Evolutionary conservation across 1,140 invertebrate genomes (phyloP).

Genomic region (Plodia interpunctella): DNA sequence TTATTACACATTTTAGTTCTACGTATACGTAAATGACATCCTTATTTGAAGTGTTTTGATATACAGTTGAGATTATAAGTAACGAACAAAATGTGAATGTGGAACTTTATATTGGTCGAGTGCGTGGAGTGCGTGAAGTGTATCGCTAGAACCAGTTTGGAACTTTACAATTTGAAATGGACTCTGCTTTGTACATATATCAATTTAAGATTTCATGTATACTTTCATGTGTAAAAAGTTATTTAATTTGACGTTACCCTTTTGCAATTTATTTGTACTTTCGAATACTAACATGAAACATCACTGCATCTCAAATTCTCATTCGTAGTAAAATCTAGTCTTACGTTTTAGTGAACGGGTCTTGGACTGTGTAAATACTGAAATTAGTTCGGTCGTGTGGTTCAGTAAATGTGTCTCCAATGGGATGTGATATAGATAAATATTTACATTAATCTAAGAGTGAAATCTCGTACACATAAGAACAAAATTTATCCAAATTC

Average conservation of each 20-base stretch:
- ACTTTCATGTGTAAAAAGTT: conserved; percentile 23
- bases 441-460: conserved; percentile 51
- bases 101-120: no score
- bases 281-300: conserved; percentile 53
- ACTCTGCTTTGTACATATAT: not conserved
- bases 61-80: no score
- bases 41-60: no score
- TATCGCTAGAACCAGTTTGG: no score
- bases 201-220: not conserved
- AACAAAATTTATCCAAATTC: conserved; percentile 31
- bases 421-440: conserved; percentile 64
- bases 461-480: conserved; percentile 59
- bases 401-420: conserved; percentile 56
- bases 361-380: conserved; percentile 61
- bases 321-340: conserved; percentile 74
- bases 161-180: no score
- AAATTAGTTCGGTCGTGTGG: conserved; percentile 20
- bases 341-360: conserved; percentile 67
- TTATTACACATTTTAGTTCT: no score
- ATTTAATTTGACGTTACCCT: conserved; percentile 50
- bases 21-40: no score
- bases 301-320: conserved; percentile 56
- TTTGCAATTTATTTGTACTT: conserved; percentile 23
- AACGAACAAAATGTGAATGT: no score
- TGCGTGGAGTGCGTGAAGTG: no score